These are phyloP conservation scores for Hephaestus fuliginosus DNA, from an alignment of 2,797 vertebrate genomes.

Conservation along the genomic window DNA sequence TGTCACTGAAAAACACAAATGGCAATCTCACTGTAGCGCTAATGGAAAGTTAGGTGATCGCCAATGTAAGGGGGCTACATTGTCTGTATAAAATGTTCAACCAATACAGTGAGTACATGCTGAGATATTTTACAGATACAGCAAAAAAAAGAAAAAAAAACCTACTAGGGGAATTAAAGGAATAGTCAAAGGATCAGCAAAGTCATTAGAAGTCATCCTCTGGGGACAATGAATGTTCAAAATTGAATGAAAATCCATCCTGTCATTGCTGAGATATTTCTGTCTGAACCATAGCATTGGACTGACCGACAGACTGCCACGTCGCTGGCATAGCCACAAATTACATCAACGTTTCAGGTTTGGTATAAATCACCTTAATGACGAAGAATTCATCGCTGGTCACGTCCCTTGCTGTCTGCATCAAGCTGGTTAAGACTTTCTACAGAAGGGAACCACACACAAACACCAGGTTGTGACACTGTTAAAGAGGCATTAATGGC, in stretches of 20 bases:
- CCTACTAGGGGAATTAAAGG: no score
- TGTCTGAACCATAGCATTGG: neutral
- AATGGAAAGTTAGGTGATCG: neutral
- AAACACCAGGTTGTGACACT: conserved; percentile 12
- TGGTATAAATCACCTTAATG: conserved; percentile 78
- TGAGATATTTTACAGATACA: neutral
- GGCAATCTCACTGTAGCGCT: neutral
- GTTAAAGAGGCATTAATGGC: conserved; percentile 18
- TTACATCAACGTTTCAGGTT: neutral
- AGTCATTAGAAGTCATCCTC: neutral
- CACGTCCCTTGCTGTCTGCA: conserved; percentile 78
- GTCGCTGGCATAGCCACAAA: neutral
- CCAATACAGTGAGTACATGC: neutral
- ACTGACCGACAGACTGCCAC: neutral
- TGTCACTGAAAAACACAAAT: neutral
- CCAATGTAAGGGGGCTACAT: neutral
- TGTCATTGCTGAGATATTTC: neutral
- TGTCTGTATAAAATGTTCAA: neutral
- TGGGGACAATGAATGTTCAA: neutral
- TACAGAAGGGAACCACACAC: conserved; percentile 54
- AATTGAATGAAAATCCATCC: neutral
- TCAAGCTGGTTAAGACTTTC: conserved; percentile 83
- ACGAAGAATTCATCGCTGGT: conserved; percentile 68
- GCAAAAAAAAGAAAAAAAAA: no score
- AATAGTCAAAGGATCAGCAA: neutral